phyloP scores from a whole-genome alignment of 2,888 invertebrate genomes.

The Hoplodrina ambigua region DNA sequence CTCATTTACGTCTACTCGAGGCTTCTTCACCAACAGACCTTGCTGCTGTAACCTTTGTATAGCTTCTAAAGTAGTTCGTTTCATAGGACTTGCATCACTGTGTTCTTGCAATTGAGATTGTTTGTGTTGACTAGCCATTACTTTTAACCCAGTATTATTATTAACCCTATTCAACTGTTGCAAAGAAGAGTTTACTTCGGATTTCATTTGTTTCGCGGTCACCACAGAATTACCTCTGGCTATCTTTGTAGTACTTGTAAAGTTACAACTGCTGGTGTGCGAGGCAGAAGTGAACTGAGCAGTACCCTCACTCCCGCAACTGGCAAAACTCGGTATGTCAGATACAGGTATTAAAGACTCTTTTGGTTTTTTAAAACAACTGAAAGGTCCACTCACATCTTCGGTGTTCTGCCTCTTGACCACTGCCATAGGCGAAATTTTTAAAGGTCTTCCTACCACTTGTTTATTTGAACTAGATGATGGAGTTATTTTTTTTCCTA shows the following conservation, averaged over 20 bases:
- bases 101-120: constrained; percentile 80
- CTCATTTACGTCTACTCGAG: constrained; percentile 77
- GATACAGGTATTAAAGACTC: constrained; percentile 78
- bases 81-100: constrained; percentile 74
- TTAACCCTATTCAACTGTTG: constrained; percentile 80
- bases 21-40: constrained; percentile 85
- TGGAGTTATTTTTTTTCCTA: constrained; percentile 64
- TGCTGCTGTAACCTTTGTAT: constrained; percentile 85
- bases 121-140: constrained; percentile 79
- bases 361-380: constrained; percentile 85
- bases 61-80: constrained; percentile 82
- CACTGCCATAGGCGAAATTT: constrained; percentile 77
- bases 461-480: constrained; percentile 66
- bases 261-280: constrained; percentile 76
- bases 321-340: constrained; percentile 69
- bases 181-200: constrained; percentile 76
- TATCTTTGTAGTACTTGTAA: constrained; percentile 76
- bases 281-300: constrained; percentile 75
- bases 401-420: constrained; percentile 75
- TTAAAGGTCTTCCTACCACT: constrained; percentile 72
- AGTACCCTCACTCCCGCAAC: constrained; percentile 63
- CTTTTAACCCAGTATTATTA: constrained; percentile 79
- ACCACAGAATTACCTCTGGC: constrained; percentile 78
- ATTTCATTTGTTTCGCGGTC: constrained; percentile 79
- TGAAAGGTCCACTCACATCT: constrained; percentile 76